Evolutionary conservation across 2,888 invertebrate species (phyloP).

Genomic region (Drosophila neonasuta): DNA sequence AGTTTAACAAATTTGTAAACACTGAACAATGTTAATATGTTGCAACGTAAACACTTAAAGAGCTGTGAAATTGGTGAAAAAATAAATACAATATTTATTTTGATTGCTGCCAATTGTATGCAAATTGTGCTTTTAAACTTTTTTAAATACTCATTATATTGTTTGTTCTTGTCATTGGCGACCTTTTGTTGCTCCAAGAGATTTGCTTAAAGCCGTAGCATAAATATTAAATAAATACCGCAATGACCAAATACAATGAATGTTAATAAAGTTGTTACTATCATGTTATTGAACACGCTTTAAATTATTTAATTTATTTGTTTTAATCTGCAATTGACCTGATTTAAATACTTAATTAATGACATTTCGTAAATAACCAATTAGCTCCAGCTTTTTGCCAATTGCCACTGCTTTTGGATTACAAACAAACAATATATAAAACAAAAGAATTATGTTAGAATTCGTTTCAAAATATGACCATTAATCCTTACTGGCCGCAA

Average conservation of each 20-base stretch:
- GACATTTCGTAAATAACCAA: not conserved
- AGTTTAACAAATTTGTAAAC: no score
- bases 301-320: conserved; percentile 2
- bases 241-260: conserved; percentile 13
- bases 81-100: not conserved
- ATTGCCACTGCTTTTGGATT: no score
- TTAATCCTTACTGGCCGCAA: not conserved
- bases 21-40: no score
- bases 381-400: not conserved
- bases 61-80: no score
- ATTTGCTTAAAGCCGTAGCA: conserved; percentile 22
- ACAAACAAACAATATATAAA: not conserved
- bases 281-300: conserved; percentile 2
- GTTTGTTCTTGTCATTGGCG: conserved; percentile 4
- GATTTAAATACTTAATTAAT: conserved; percentile 14
- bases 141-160: not conserved
- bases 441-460: not conserved
- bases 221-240: conserved; percentile 30
- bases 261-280: conserved; percentile 41
- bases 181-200: conserved; percentile 5
- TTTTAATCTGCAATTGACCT: not conserved
- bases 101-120: not conserved
- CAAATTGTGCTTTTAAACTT: conserved; percentile 9
- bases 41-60: no score
- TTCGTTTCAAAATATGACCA: not conserved